Evolutionary conservation across 2,888 invertebrate genomes (phyloP).

Genomic region (Mechanitis messenoides): DNA sequence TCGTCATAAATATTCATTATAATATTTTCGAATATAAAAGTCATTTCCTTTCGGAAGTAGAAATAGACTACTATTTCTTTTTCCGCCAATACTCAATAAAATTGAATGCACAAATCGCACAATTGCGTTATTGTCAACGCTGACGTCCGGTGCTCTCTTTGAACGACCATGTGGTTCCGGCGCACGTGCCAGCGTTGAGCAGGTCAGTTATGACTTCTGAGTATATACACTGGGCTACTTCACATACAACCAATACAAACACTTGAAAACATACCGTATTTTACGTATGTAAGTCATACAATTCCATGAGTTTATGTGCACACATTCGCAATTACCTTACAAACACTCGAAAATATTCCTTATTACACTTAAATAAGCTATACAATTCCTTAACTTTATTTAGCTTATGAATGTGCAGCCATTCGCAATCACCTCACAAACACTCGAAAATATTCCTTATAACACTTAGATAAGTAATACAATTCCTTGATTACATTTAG

Average conservation of each 20-base stretch:
- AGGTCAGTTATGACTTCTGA: constrained; percentile 33
- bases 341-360: constrained; percentile 3
- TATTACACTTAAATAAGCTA: neutral
- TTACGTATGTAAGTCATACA: too few relatives aligned
- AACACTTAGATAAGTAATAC: neutral
- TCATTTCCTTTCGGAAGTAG: too few relatives aligned
- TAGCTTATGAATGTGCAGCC: too few relatives aligned
- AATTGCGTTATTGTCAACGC: constrained; percentile 23
- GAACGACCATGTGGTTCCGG: constrained; percentile 38
- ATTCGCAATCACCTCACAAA: neutral
- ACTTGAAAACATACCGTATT: too few relatives aligned
- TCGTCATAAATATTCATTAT: too few relatives aligned
- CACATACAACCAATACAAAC: neutral
- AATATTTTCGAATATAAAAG: too few relatives aligned
- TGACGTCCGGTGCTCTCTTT: constrained; percentile 31
- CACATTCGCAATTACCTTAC: neutral
- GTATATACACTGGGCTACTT: constrained; percentile 14
- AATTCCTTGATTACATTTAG: neutral
- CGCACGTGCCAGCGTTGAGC: constrained; percentile 32
- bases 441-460: constrained; percentile 10
- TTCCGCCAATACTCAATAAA: too few relatives aligned
- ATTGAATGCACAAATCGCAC: neutral
- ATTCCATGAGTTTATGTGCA: too few relatives aligned
- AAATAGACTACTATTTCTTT: too few relatives aligned
- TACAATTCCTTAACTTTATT: constrained; percentile 7